Percentiles rank a stretch among this genome's conserved stretches.
Conservation (phyloP, 2,113 vertebrate genomes). For the Chlorodrepanis virens region DNA sequence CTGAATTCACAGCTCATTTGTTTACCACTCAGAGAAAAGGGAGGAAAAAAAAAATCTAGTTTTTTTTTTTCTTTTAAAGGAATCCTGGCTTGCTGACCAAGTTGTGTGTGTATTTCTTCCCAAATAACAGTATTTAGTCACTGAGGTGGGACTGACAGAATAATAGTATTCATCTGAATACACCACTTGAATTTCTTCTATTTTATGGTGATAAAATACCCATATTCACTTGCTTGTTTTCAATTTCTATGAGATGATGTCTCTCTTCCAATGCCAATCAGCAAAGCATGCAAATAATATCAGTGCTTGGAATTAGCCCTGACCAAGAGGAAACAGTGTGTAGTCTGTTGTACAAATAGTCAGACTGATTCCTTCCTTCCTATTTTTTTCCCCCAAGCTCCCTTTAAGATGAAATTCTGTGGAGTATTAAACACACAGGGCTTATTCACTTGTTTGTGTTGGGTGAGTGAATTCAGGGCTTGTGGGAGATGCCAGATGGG, state of each 20-base stretch:
- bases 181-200: background rate
- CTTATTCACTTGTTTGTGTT: slow-evolving; percentile 44
- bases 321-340: slow-evolving; percentile 10
- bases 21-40: background rate
- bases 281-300: background rate
- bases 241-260: background rate
- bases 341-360: background rate
- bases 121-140: background rate
- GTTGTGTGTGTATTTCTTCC: background rate
- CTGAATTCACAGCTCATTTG: background rate
- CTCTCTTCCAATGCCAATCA: background rate
- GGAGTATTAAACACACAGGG: slow-evolving; percentile 25
- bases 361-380: slow-evolving; percentile 27
- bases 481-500: slow-evolving; percentile 61
- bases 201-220: background rate
- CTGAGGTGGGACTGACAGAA: background rate
- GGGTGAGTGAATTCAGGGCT: slow-evolving; percentile 12
- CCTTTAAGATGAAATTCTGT: slow-evolving; percentile 11
- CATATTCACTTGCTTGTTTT: background rate
- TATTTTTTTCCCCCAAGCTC: background rate
- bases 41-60: background rate
- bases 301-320: background rate
- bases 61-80: background rate
- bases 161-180: background rate
- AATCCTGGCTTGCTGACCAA: background rate